phyloP scores from a whole-genome alignment of 2,888 invertebrate species.

The Nomada flava region DNA sequence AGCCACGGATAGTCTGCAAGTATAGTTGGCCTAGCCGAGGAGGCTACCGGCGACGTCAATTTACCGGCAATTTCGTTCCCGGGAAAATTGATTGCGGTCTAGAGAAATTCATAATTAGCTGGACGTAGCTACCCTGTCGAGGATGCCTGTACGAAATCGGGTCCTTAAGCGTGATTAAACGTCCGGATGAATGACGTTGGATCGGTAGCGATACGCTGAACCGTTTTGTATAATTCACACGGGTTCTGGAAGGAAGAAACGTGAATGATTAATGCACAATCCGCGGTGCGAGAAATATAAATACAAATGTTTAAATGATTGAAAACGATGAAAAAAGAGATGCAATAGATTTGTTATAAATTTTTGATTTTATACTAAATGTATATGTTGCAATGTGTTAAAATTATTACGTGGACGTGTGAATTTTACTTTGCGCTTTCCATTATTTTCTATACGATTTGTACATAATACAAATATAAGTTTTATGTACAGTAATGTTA shows the following conservation, averaged over 20 bases:
- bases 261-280: neutral
- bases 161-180: slow-evolving; percentile 71
- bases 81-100: slow-evolving; percentile 73
- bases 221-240: slow-evolving; percentile 14
- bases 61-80: slow-evolving; percentile 73
- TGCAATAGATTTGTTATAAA: too few relatives aligned
- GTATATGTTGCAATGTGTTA: too few relatives aligned
- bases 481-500: too few relatives aligned
- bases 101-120: slow-evolving; percentile 74
- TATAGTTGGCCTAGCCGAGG: slow-evolving; percentile 64
- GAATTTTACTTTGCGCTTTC: too few relatives aligned
- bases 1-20: slow-evolving; percentile 67
- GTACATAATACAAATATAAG: too few relatives aligned
- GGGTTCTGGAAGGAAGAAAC: slow-evolving; percentile 5
- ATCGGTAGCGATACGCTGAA: slow-evolving; percentile 33
- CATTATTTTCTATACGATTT: too few relatives aligned
- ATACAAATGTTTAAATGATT: neutral
- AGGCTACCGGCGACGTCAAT: slow-evolving; percentile 70
- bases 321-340: too few relatives aligned
- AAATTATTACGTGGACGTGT: too few relatives aligned
- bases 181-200: slow-evolving; percentile 55
- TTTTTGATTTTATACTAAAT: too few relatives aligned
- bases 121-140: slow-evolving; percentile 58
- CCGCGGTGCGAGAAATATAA: neutral
- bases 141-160: slow-evolving; percentile 52